Evolutionary conservation across 2,797 vertebrate genomes (phyloP).

Genomic region (Rhinella marina): DNA sequence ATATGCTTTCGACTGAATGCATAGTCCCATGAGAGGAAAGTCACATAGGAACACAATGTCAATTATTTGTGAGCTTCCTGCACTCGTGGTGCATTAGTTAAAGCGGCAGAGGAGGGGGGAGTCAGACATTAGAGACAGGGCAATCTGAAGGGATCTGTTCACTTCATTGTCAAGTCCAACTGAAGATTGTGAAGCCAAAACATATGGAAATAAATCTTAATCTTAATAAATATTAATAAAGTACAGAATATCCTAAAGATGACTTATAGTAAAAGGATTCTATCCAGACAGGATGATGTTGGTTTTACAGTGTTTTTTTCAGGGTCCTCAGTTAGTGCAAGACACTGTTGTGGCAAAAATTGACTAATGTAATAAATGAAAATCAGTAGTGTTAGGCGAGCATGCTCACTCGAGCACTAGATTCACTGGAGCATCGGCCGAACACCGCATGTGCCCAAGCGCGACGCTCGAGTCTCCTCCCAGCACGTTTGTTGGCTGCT

Average conservation of each 20-base stretch:
- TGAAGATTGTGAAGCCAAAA: neutral
- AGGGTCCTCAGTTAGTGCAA: neutral
- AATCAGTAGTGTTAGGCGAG: too few relatives aligned
- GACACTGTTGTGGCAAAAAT: neutral
- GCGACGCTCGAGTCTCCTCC: too few relatives aligned
- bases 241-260: neutral
- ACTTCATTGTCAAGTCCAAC: neutral
- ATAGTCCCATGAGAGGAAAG: conserved; percentile 17
- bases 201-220: neutral
- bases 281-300: neutral
- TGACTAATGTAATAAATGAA: too few relatives aligned
- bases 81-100: neutral
- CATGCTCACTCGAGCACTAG: too few relatives aligned
- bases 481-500: too few relatives aligned
- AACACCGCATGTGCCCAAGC: too few relatives aligned
- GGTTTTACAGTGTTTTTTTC: neutral
- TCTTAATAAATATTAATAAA: too few relatives aligned
- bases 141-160: neutral
- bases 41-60: neutral
- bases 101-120: neutral
- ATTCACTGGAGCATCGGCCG: too few relatives aligned
- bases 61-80: conserved; percentile 22
- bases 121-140: neutral
- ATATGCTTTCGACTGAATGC: neutral
- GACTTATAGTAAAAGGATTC: neutral